phyloP scores from a whole-genome alignment of 2,113 vertebrate species.

The Camarhynchus parvulus region DNA sequence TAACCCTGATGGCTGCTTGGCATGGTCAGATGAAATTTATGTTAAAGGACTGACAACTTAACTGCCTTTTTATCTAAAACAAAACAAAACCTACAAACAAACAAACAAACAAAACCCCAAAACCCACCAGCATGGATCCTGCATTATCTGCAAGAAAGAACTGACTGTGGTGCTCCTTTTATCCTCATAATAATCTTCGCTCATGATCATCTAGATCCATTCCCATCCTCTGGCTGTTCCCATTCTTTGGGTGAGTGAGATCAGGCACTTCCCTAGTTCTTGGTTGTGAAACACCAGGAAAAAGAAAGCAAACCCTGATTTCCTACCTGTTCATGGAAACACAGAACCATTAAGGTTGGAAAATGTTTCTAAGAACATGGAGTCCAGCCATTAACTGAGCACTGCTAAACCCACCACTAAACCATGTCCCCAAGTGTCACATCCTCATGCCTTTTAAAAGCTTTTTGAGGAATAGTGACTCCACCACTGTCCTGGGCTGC shows the following conservation, averaged over 20 bases:
- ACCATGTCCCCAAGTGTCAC: background rate
- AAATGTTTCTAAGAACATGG: background rate
- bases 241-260: background rate
- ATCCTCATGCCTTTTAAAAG: background rate
- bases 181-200: background rate
- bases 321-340: background rate
- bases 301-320: background rate
- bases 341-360: background rate
- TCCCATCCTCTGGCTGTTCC: background rate
- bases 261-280: rapidly evolving
- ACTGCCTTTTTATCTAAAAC: background rate
- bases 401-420: background rate
- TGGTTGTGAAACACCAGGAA: background rate
- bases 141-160: background rate
- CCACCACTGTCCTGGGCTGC: background rate
- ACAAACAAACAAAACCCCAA: background rate
- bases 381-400: background rate
- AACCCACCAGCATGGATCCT: background rate
- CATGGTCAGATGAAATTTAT: background rate
- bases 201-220: background rate
- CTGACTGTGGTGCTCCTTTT: background rate
- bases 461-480: background rate
- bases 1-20: background rate
- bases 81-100: background rate
- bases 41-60: background rate